These are phyloP conservation scores for Acrobasis suavella DNA, from an alignment of 2,888 invertebrate genomes.

Conservation along the genomic window DNA sequence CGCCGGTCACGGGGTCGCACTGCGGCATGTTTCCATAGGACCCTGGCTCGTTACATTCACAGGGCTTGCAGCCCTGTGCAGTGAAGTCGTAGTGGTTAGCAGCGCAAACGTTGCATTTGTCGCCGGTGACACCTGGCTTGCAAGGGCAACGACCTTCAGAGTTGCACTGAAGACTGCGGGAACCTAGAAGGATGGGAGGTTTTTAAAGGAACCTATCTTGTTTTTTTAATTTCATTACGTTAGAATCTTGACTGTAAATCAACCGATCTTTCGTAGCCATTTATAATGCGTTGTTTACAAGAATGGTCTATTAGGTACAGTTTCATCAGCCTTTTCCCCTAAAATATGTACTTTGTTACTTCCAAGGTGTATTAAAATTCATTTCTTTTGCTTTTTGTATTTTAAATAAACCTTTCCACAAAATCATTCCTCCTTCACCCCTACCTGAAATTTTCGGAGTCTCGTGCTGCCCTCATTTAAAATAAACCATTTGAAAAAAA, in stretches of 20 bases:
- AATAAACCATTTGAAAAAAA: no score
- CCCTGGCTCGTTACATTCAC: slow-evolving; percentile 93
- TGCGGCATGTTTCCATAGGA: slow-evolving; percentile 90
- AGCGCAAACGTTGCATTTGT: slow-evolving; percentile 93
- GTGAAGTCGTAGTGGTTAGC: slow-evolving; percentile 96
- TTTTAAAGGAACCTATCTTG: neutral
- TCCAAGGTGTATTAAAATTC: no score
- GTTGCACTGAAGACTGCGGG: slow-evolving; percentile 95
- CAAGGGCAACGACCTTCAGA: slow-evolving; percentile 96
- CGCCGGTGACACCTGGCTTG: slow-evolving; percentile 97
- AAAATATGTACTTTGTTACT: no score
- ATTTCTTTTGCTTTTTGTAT: no score
- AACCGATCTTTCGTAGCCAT: neutral
- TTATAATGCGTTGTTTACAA: neutral
- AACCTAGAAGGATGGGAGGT: slow-evolving; percentile 80
- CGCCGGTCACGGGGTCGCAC: slow-evolving; percentile 92
- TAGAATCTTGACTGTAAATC: no score
- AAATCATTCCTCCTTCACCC: no score
- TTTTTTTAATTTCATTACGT: no score
- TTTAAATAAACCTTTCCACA: no score
- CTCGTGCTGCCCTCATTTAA: no score
- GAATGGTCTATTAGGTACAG: no score
- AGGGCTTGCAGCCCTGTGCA: slow-evolving; percentile 94
- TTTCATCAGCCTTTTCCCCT: no score
- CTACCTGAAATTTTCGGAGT: no score